A percentile compares a stretch with the other conserved stretches of the same genome.
Conservation (phyloP, 2,888 invertebrate genomes). For the Pilophorus perplexus region DNA sequence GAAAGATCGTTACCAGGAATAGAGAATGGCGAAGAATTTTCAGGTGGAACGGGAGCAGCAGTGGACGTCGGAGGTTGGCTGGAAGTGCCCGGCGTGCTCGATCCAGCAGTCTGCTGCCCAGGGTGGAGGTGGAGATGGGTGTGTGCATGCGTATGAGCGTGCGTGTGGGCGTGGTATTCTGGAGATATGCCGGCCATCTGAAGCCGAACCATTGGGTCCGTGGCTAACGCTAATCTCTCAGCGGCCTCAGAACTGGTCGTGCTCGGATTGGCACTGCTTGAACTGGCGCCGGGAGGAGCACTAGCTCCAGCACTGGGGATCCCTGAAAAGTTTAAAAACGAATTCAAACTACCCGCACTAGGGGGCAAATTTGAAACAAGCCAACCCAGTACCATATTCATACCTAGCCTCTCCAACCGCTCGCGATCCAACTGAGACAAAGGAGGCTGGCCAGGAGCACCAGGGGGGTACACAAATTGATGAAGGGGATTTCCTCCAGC, state of each 20-base stretch:
- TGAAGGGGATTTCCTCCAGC: conserved; percentile 58
- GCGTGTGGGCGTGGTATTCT: conserved; percentile 89
- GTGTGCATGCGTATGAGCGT: conserved; percentile 88
- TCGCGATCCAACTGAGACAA: conserved; percentile 84
- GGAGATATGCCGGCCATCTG: conserved; percentile 89
- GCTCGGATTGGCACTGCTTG: conserved; percentile 56
- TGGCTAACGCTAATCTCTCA: conserved; percentile 77
- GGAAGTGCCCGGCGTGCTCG: conserved; percentile 33
- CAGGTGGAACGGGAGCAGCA: conserved; percentile 51
- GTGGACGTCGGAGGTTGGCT: conserved; percentile 43
- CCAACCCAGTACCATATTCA: too few species aligned
- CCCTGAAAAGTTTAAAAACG: conserved; percentile 28
- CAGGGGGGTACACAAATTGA: conserved; percentile 63
- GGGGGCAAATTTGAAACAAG: too few species aligned
- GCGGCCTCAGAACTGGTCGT: conserved; percentile 64
- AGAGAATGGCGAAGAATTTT: conserved; percentile 53
- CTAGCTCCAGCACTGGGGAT: conserved; percentile 53
- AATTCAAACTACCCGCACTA: too few species aligned
- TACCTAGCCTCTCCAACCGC: conserved; percentile 78
- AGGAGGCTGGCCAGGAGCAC: conserved; percentile 57
- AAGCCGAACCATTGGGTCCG: conserved; percentile 87
- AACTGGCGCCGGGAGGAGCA: conserved; percentile 55
- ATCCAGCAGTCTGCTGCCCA: conserved; percentile 59
- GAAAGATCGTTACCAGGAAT: conserved; percentile 55
- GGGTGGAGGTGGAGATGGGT: conserved; percentile 82